phyloP scores from a whole-genome alignment of 2,113 vertebrate species.

The Motacilla tschutschensis region DNA sequence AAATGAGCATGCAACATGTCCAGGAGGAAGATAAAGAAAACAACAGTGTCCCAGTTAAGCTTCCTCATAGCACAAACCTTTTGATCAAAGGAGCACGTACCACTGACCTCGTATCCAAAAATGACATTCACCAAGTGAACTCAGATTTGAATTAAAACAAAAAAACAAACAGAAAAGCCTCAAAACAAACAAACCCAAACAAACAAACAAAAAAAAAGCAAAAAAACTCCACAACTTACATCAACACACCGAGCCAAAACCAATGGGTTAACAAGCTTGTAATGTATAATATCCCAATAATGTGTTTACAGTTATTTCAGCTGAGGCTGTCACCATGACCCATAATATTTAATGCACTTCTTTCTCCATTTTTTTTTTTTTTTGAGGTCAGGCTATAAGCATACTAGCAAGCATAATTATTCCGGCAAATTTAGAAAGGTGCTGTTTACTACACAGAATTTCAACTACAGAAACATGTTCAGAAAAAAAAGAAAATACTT shows the following conservation, averaged over 20 bases:
- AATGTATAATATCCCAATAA: background rate
- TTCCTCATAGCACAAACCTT: background rate
- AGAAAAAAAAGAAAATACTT: background rate
- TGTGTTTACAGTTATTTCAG: background rate
- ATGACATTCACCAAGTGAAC: background rate
- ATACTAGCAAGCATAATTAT: background rate
- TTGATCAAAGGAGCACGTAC: background rate
- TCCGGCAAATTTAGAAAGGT: background rate
- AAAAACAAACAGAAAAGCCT: background rate
- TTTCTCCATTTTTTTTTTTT: background rate
- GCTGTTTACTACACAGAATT: background rate
- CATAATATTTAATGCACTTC: background rate
- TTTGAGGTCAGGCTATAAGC: background rate
- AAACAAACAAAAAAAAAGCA: background rate
- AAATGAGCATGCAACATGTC: background rate
- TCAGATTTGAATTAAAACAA: background rate
- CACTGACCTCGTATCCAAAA: background rate
- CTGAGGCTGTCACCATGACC: background rate
- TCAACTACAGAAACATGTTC: background rate
- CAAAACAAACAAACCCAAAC: background rate
- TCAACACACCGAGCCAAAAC: background rate
- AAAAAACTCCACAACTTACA: background rate
- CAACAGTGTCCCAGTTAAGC: background rate
- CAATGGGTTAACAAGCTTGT: background rate
- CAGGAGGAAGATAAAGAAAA: background rate